A percentile compares a stretch with the other conserved stretches of the same genome.
These are phyloP conservation scores for Ichneumoninae sp. DNA, from an alignment of 2,888 invertebrate species.

Conservation along the genomic window DNA sequence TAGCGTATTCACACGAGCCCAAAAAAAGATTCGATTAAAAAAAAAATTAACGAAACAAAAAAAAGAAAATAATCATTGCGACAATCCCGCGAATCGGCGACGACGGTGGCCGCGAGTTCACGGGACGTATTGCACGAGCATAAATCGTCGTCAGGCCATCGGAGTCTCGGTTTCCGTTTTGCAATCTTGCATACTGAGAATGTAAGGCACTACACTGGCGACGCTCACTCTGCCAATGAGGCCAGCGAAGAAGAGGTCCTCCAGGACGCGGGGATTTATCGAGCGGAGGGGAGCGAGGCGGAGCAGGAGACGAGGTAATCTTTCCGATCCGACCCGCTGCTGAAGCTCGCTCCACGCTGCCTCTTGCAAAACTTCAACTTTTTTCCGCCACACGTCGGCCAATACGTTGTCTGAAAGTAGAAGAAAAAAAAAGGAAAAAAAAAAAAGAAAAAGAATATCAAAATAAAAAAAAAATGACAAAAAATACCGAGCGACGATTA, in stretches of 20 bases:
- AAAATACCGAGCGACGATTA: background rate
- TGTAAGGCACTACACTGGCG: conserved; percentile 97
- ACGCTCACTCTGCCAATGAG: conserved; percentile 97
- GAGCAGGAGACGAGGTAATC: conserved; percentile 88
- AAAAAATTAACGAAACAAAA: conserved; percentile 1
- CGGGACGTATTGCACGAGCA: conserved; percentile 72
- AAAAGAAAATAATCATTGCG: background rate
- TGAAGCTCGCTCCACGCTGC: conserved; percentile 85
- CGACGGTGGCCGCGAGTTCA: conserved; percentile 15
- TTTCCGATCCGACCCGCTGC: conserved; percentile 85
- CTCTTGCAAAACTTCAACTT: conserved; percentile 86
- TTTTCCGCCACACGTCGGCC: conserved; percentile 82
- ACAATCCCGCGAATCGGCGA: background rate
- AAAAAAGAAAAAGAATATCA: conserved; percentile 12
- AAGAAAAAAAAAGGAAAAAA: conserved; percentile 27
- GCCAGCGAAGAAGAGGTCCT: conserved; percentile 96
- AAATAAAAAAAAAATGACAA: background rate
- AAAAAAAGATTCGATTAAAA: conserved; percentile 3
- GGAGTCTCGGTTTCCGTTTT: conserved; percentile 82
- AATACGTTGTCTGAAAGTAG: conserved; percentile 79
- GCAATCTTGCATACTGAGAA: conserved; percentile 87
- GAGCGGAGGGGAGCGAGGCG: conserved; percentile 90
- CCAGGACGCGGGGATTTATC: conserved; percentile 91
- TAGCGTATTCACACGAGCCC: conserved; percentile 62
- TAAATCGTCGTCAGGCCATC: conserved; percentile 80